These are phyloP conservation scores for Caenorhabditis plicata DNA, from an alignment of 2,888 invertebrate species.

Conservation along the genomic window DNA sequence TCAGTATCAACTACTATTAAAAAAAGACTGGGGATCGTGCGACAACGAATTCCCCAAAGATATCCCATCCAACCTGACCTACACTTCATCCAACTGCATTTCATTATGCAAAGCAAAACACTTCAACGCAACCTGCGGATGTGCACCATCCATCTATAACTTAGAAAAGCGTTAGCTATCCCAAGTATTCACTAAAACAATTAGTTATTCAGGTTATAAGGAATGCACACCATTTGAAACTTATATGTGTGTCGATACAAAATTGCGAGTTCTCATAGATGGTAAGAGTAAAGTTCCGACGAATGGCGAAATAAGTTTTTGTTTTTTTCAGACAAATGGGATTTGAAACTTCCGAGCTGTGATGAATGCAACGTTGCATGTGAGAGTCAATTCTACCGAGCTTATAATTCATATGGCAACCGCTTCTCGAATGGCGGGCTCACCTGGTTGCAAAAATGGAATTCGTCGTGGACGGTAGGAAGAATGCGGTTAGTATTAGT, in stretches of 20 bases:
- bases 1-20: slow-evolving; percentile 40
- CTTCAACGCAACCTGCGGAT: slow-evolving; percentile 37
- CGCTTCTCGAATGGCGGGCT: slow-evolving; percentile 49
- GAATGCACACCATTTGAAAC: slow-evolving; percentile 40
- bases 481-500: slow-evolving; percentile 31
- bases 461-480: slow-evolving; percentile 31
- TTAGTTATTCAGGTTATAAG: slow-evolving; percentile 17
- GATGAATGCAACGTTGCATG: slow-evolving; percentile 12
- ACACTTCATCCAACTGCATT: slow-evolving; percentile 36
- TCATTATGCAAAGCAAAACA: slow-evolving; percentile 33
- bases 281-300: neutral
- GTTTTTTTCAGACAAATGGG: neutral
- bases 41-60: slow-evolving; percentile 29
- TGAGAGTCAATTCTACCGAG: slow-evolving; percentile 47
- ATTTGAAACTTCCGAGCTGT: slow-evolving; percentile 5
- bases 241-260: slow-evolving; percentile 25
- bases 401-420: slow-evolving; percentile 56
- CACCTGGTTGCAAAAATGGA: slow-evolving; percentile 37
- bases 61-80: slow-evolving; percentile 27
- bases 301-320: no score
- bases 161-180: slow-evolving; percentile 31
- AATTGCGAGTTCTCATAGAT: slow-evolving; percentile 10
- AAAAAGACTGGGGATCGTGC: slow-evolving; percentile 45
- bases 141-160: slow-evolving; percentile 44
- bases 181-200: neutral